Conservation (phyloP, 2,113 vertebrate genomes). For the Chrysemys picta region DNA sequence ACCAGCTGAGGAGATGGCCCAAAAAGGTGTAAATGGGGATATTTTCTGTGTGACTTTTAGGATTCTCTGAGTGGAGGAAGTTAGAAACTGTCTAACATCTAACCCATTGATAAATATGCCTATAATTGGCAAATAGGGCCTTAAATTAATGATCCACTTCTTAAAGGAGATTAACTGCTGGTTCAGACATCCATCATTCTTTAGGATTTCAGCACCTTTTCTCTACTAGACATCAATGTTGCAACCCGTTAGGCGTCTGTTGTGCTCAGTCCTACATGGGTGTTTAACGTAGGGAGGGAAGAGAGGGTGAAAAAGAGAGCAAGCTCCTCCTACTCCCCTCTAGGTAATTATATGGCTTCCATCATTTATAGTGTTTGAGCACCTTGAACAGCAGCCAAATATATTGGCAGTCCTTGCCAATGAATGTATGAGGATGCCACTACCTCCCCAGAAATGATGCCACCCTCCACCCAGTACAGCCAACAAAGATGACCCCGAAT, state of each 20-base stretch:
- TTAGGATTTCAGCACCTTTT: conserved; percentile 63
- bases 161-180: conserved; percentile 64
- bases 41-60: conserved; percentile 43
- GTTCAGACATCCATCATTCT: conserved; percentile 62
- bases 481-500: neutral
- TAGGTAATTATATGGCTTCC: neutral
- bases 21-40: neutral
- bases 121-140: conserved; percentile 36
- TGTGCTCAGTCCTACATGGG: conserved; percentile 8
- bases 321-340: neutral
- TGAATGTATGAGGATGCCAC: neutral
- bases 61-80: conserved; percentile 50
- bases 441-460: neutral
- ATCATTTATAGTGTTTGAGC: neutral
- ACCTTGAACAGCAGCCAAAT: neutral
- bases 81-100: conserved; percentile 55
- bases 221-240: conserved; percentile 41
- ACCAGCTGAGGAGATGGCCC: rapidly evolving
- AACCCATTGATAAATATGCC: conserved; percentile 56
- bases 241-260: neutral
- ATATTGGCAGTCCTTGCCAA: neutral
- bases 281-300: neutral
- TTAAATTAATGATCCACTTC: conserved; percentile 69
- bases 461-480: neutral
- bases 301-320: neutral